These are phyloP conservation scores for Chironomus riparius DNA, from an alignment of 2,888 invertebrate species.

Conservation along the genomic window DNA sequence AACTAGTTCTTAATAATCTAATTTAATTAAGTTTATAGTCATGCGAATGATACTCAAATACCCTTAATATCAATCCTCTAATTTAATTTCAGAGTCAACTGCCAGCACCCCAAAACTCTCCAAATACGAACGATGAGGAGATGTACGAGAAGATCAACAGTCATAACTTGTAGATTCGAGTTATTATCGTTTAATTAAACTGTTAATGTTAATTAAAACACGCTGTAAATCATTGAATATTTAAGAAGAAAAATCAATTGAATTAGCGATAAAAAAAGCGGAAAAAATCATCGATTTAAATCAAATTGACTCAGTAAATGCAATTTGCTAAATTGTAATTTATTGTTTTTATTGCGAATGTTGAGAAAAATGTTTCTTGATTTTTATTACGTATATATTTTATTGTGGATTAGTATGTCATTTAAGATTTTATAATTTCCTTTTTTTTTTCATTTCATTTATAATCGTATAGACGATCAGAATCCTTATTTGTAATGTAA, in stretches of 20 bases:
- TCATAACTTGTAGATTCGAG: constrained; percentile 10
- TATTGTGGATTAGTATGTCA: too few relatives aligned
- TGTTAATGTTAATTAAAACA: background rate
- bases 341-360: background rate
- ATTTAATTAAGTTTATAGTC: too few relatives aligned
- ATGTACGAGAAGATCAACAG: constrained; percentile 16
- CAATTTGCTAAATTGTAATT: background rate
- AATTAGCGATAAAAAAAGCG: background rate
- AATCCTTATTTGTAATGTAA: too few relatives aligned
- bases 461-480: too few relatives aligned
- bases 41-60: background rate
- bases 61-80: too few relatives aligned
- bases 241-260: background rate
- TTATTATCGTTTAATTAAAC: background rate
- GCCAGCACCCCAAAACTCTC: constrained; percentile 20
- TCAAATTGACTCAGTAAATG: background rate
- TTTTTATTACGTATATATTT: background rate
- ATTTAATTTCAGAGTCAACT: background rate
- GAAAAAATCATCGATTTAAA: background rate
- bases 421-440: too few relatives aligned
- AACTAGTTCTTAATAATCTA: too few relatives aligned
- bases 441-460: too few relatives aligned
- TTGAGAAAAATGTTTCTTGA: background rate
- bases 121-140: constrained; percentile 4
- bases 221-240: background rate